Percentiles rank a stretch among this genome's conserved stretches.
Evolutionary conservation across 2,888 invertebrate species (phyloP).

Genomic region (Caprella mutica): DNA sequence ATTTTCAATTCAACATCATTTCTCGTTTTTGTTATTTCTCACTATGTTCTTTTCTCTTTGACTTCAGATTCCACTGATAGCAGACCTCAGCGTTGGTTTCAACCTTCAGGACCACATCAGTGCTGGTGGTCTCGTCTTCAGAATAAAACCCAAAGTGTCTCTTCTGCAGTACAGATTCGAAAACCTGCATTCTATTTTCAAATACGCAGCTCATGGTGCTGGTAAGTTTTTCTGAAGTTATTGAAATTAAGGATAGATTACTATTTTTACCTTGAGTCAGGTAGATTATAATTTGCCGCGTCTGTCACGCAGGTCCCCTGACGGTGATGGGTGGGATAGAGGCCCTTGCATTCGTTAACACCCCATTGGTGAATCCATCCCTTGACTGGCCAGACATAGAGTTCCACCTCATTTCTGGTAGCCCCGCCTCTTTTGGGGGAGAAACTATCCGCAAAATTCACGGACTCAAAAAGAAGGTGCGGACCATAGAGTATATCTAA

Average conservation of each 20-base stretch:
- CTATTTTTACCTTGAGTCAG: too few relatives aligned
- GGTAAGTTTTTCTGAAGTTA: too few relatives aligned
- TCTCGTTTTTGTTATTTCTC: too few relatives aligned
- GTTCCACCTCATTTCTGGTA: constrained; percentile 74
- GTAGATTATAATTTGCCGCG: not conserved
- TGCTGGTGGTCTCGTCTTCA: constrained; percentile 69
- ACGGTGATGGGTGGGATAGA: constrained; percentile 82
- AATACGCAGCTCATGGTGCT: constrained; percentile 67
- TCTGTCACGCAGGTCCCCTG: constrained; percentile 54
- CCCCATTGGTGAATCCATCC: constrained; percentile 71
- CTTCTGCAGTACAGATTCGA: constrained; percentile 68
- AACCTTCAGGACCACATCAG: constrained; percentile 84
- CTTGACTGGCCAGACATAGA: constrained; percentile 89
- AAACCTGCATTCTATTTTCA: constrained; percentile 63
- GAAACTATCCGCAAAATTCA: constrained; percentile 62
- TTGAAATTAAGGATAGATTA: too few relatives aligned
- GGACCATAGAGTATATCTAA: not conserved
- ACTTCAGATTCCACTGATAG: constrained; percentile 63
- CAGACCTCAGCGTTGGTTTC: constrained; percentile 68
- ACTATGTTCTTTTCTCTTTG: constrained; percentile 41
- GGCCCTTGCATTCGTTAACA: constrained; percentile 79
- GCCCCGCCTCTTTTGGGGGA: constrained; percentile 73
- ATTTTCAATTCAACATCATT: too few relatives aligned
- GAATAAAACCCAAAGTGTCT: constrained; percentile 63
- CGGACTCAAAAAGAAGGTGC: constrained; percentile 54